Base-by-base conservation (phyloP, 1,140 invertebrate species). In the Aphaenogaster ashmeadi region DNA sequence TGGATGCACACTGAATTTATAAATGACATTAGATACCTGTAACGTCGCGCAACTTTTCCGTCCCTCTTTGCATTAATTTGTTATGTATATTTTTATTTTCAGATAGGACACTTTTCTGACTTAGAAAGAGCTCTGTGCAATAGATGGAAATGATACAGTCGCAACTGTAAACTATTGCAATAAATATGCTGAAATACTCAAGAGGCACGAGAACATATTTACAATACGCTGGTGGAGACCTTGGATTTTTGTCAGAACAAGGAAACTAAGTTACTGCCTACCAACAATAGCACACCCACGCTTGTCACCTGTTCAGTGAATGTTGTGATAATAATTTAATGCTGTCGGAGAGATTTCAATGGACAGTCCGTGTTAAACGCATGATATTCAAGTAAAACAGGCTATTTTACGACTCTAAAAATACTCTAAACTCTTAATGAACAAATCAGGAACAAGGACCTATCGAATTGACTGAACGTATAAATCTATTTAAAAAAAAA, bases 251-350 rank as follows among this genome's bases (percentile, higher is more conserved):
- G 89, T 92, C 85, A 84, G 86, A 92, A 90, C 87, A 72, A 90
- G 81, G 78, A 92, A 92, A 92, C 77, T 86, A 91, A 91, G 88
- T 93, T 93, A 94, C 91, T 93, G 92, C 91, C 91, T 94, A 77
- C 80, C 90, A 93, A 94, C 87, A 93, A 93, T 92, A 94, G 90
- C 66, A 88, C 87, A 90, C 89, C 88, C 83, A 92, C 71, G 90
- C 88, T 92, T 93, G 91, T 86, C 91, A 93, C 87, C 74, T 91
- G 79, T 89, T 88, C 79, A 91, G 88, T 88, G 74, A 91, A 93
- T 89, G 60, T 89, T 88, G 88, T 91, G 92, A 93, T 92, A 93
- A 93, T 93, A 93, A 90, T 93, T 93, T 93, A 92, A 94, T 89
- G 87, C 89, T 89, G 84, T 90, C 90, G 86, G 52, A 71, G 88